Conservation (phyloP, 2,797 vertebrate species). For the Tinamus major region DNA sequence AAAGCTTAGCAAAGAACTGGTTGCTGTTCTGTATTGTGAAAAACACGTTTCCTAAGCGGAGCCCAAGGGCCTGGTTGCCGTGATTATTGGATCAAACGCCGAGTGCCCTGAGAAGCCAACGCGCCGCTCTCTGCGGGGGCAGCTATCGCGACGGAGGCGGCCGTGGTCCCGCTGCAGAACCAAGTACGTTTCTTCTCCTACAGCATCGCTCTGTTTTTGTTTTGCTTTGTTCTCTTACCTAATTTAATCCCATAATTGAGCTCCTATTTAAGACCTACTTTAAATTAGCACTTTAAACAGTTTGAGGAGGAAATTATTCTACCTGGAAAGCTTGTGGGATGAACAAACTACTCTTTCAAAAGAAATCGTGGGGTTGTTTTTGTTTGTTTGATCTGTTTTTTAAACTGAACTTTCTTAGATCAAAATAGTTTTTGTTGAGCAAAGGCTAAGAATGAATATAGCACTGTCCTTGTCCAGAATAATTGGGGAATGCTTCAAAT, state of each 20-base stretch:
- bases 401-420: background rate
- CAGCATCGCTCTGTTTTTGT: background rate
- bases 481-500: background rate
- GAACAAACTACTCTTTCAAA: background rate
- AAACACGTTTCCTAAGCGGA: background rate
- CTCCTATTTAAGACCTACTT: background rate
- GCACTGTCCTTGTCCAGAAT: background rate
- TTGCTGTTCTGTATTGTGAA: background rate
- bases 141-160: background rate
- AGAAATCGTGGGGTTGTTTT: background rate
- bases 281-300: background rate
- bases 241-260: background rate
- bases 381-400: background rate
- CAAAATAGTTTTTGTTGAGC: background rate
- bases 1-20: background rate
- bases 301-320: background rate
- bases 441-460: background rate
- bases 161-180: fast-evolving
- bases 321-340: background rate
- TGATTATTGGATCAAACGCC: background rate
- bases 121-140: too few relatives aligned
- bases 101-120: background rate
- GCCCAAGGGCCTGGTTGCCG: background rate
- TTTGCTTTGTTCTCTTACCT: background rate
- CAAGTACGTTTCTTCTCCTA: background rate